Evolutionary conservation across 2,113 vertebrate genomes (phyloP), one percentile per base, ranked within the genome.

Genomic region (Fulmarus glacialis): DNA sequence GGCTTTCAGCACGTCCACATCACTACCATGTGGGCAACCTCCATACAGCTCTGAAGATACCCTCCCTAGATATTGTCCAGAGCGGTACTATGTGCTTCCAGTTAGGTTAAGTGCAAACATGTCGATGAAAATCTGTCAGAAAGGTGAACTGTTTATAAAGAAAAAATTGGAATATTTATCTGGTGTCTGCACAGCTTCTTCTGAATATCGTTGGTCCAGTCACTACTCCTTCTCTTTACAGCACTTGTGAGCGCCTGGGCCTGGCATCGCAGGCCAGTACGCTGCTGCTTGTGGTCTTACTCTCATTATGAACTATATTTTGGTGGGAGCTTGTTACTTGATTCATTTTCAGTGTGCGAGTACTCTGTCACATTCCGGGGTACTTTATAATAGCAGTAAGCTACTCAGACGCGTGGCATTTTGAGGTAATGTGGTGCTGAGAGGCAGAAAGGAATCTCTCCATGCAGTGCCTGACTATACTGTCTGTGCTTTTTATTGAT

Each of bases 381-480:
- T n/a, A 17, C 74, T 70, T 40, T 11, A 10, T 26, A 26, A 18
- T 24, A 43, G 15, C 50, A 26, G 63, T 12, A 15, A 59, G 58
- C 27, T 40, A 12, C 38, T n/a, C 13, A 2, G n/a, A 60, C 15
- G 1, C 9, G 0, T 22, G 56, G 30, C 40, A 2, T 56, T 58
- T 12, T 32, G 50, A 55, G 64, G 74, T 10, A 45, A 13, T 15
- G 11, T 1, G 1, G 23, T 15, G 59, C 48, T 27, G 8, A 43
- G 47, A 55, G 50, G 36, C 24, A 21, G 60, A 24, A 58, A 11
- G 26, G 50, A 36, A 45, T 22, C 11, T 40, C 45, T 52, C 36
- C 32, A 2, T 29, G 73, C 24, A 6, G 43, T 9, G 66, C 45
- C n/a, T 34, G 36, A 8, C 59, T 21, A 3, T 6, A 5, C 26